phyloP scores from a whole-genome alignment of 2,113 vertebrate species.

The Rutilus rutilus region DNA sequence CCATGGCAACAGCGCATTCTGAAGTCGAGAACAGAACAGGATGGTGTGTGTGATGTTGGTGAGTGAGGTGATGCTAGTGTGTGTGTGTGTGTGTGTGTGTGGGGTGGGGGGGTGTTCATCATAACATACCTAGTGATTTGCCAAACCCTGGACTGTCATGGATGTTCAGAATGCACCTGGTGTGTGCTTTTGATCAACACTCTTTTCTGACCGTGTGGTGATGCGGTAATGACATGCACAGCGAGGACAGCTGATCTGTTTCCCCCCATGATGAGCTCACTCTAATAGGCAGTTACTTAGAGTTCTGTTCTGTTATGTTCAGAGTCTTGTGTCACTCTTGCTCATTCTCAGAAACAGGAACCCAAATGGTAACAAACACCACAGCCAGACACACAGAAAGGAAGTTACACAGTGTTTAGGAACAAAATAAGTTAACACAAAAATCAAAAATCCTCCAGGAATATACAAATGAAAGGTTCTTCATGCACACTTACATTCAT shows the following conservation, averaged over 20 bases:
- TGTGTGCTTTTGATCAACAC: background rate
- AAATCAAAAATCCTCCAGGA: background rate
- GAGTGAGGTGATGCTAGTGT: conserved; percentile 47
- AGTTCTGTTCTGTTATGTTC: conserved; percentile 21
- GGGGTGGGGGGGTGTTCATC: conserved; percentile 52
- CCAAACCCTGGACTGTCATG: conserved; percentile 30
- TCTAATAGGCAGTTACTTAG: conserved; percentile 14
- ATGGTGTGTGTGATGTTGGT: conserved; percentile 49
- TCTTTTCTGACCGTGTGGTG: conserved; percentile 12
- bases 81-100: conserved; percentile 17
- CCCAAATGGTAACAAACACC: conserved; percentile 6
- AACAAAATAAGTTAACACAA: background rate
- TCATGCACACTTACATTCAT: background rate
- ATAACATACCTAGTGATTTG: conserved; percentile 53
- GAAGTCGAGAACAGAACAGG: conserved; percentile 71
- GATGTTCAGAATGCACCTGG: conserved; percentile 17
- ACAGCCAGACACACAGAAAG: background rate
- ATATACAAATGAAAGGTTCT: background rate
- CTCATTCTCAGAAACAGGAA: conserved; percentile 26
- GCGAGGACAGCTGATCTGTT: conserved; percentile 17
- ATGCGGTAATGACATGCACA: conserved; percentile 27
- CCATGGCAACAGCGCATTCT: conserved; percentile 81
- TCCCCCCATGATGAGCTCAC: conserved; percentile 15
- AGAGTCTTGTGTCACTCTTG: conserved; percentile 28
- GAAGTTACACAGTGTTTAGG: background rate